Evolutionary conservation across 2,888 invertebrate genomes (phyloP).

Genomic region (Dromius quadrimaculatus): DNA sequence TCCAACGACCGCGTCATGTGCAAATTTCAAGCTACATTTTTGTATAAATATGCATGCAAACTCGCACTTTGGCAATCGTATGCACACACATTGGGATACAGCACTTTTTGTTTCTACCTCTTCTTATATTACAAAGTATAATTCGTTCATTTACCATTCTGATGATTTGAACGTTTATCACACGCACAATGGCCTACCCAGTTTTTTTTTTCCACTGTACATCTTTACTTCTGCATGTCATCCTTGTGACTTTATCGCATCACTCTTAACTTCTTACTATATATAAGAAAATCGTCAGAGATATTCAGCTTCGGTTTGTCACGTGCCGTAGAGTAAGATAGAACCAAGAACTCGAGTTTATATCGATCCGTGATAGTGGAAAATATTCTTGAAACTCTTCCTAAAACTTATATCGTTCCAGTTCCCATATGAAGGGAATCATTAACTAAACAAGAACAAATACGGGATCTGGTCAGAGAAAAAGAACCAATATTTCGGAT

Average conservation of each 20-base stretch:
- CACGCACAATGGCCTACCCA: not conserved
- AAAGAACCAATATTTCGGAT: no score
- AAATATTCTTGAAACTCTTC: slow-evolving; percentile 23
- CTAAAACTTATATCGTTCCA: slow-evolving; percentile 16
- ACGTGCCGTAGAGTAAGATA: slow-evolving; percentile 23
- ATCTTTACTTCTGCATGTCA: slow-evolving; percentile 18
- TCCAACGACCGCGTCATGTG: slow-evolving; percentile 38
- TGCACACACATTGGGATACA: slow-evolving; percentile 35
- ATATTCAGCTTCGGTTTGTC: slow-evolving; percentile 32
- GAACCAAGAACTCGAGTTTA: slow-evolving; percentile 19
- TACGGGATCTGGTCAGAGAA: no score
- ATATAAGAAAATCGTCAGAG: slow-evolving; percentile 13
- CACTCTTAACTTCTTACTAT: slow-evolving; percentile 25
- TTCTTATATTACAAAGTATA: slow-evolving; percentile 62
- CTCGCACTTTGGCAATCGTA: slow-evolving; percentile 39
- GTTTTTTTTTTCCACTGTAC: slow-evolving; percentile 19
- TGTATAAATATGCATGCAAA: slow-evolving; percentile 60
- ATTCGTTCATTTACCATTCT: slow-evolving; percentile 60
- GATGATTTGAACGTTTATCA: slow-evolving; percentile 52
- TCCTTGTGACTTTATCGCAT: slow-evolving; percentile 18
- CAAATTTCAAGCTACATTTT: slow-evolving; percentile 58
- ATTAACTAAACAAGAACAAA: slow-evolving; percentile 23
- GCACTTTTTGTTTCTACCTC: slow-evolving; percentile 47
- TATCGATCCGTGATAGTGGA: slow-evolving; percentile 34
- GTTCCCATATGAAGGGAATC: slow-evolving; percentile 11